Conservation (phyloP, 2,113 vertebrate genomes). For the Myotis davidii region DNA sequence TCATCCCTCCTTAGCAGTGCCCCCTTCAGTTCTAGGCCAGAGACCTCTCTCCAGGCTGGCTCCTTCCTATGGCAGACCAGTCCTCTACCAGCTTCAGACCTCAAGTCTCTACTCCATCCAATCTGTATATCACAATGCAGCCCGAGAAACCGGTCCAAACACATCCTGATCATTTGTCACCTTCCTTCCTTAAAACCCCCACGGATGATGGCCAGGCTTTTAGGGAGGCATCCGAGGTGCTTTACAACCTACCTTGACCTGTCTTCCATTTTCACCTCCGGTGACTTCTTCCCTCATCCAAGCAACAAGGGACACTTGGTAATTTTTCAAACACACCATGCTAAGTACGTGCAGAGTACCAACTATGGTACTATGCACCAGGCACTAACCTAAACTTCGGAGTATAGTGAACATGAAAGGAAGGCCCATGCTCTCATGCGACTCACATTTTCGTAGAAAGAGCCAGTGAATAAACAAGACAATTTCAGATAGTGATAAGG, state of each 20-base stretch:
- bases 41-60: neutral
- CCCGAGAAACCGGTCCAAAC: neutral
- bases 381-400: neutral
- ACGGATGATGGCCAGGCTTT: neutral
- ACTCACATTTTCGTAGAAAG: slow-evolving; percentile 2
- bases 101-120: neutral
- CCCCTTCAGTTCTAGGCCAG: neutral
- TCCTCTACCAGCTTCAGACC: neutral
- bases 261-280: neutral
- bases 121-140: neutral
- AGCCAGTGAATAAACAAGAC: neutral
- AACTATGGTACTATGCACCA: neutral
- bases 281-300: slow-evolving; percentile 22
- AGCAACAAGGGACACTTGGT: neutral
- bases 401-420: neutral
- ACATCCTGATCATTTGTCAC: neutral
- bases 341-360: neutral
- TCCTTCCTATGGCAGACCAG: neutral
- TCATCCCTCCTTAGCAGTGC: neutral
- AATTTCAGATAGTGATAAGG: slow-evolving; percentile 3
- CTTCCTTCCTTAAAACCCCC: neutral
- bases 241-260: neutral
- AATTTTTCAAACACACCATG: slow-evolving; percentile 6
- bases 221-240: neutral
- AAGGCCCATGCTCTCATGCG: neutral